Conservation (phyloP, 2,113 vertebrate species). For the Alouatta palliata region DNA sequence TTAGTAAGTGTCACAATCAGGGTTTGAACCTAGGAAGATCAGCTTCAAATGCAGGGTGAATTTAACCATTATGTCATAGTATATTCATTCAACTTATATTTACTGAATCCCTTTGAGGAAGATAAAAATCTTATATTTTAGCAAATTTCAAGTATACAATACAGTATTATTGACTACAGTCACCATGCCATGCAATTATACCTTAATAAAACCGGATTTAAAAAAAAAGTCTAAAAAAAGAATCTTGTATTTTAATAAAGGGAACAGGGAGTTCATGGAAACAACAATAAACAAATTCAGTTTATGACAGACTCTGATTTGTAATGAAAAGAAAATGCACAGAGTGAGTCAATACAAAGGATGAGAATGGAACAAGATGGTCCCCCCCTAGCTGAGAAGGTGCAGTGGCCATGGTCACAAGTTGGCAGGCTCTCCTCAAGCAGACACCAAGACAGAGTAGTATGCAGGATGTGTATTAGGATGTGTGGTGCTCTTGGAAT, state of each 20-base stretch:
- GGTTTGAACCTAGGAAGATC: not conserved
- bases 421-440: not conserved
- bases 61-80: not conserved
- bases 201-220: not conserved
- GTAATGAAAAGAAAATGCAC: not conserved
- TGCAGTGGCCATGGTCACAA: not conserved
- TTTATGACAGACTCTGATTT: not conserved
- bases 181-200: not conserved
- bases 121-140: not conserved
- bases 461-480: not conserved
- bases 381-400: not conserved
- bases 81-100: not conserved
- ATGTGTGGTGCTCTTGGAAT: not conserved
- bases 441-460: no score
- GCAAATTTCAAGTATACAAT: not conserved
- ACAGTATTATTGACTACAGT: not conserved
- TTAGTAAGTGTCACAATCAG: not conserved
- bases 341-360: no score
- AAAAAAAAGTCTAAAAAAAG: not conserved
- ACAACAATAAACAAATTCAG: not conserved
- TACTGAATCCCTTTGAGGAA: not conserved
- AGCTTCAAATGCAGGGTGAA: not conserved
- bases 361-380: no score
- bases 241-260: not conserved
- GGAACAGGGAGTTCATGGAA: not conserved